Base-by-base conservation (phyloP, 2,797 vertebrate genomes). In the Momotus momota region DNA sequence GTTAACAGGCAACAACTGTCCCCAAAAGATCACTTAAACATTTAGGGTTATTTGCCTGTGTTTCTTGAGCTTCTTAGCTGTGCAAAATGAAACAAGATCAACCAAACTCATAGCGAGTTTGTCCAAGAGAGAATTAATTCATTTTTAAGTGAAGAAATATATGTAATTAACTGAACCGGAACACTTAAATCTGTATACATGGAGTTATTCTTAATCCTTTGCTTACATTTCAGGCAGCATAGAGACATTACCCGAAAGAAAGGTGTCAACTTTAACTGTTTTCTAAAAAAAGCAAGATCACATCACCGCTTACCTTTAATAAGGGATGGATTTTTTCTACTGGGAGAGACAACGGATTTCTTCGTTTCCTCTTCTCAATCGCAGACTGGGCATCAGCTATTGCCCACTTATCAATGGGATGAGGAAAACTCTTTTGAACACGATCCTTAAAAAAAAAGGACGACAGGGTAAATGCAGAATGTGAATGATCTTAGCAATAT, bases 311-410 rank as follows among this genome's bases (percentile, higher is more conserved):
- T 97, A 99, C 99, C 99, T 99, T 99, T 87, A 99, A 98, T 81
- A 99, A 98, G 29, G 99, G 99, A 97, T 99, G 99, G 87, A 99
- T 99, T 98, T 99, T 99, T 96, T 99, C 99, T 74, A 99, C 99
- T 6, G 99, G 99, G 60, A 99, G 98, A 82, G 99, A 99, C 72
- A 99, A 97, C 0, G 99, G 99, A 95, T 99, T 99, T 97, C 99
- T 99, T 97, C 99, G 98, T 95, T 99, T 99, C 96, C 98, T 99
- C 98, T 99, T 99, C 97, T 99, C 99, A 43, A 99, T 99, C 93
- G 99, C 99, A 5, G 99, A 99, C 81, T 99, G 99, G 83, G 99
- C 99, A 67, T 99, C 99, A 51, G 98, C 98, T 80, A 99, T 99
- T 29, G 99, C 99, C 99, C 99, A 99, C 81, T 99, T 99, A 97